Evolutionary conservation across 2,113 vertebrate species (phyloP), one percentile per base, ranked within the genome.

Genomic region (Zosterops japonicus): DNA sequence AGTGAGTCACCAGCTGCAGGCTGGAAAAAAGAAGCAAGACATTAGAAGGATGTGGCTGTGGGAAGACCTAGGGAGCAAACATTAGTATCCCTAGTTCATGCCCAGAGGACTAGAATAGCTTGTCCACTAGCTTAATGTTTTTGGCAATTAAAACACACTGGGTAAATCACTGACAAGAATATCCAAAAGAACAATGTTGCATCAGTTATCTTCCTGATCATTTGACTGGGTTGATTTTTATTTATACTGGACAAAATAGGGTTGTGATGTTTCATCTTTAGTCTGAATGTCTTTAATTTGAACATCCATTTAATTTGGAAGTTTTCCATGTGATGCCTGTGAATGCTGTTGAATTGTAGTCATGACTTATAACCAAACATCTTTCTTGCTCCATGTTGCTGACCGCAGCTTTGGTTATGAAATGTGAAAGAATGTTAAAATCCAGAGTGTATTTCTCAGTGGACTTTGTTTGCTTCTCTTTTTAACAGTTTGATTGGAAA

Each of bases 341-440:
- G 71, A 83, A 72, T 49, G 78, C 75, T 89, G 47, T 31, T 67
- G 47, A 59, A 87, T 69, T 93, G 50, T 85, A 94, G 35, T 63
- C 55, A 90, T 76, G 71, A 87, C 78, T 94, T 90, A 52, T 3
- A 95, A 93, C 64, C 82, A 80, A 95, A 67, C 3, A 6, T 61
- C 57, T 41, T 77, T 94, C 79, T 96, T n/a, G 2, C 55, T 77
- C 82, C 41, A 14, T 75, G 68, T 60, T 93, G 55, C 60, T 93
- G 85, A 95, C 82, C 11, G 0, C 95, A 95, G 78, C 53, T 88
- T 92, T 63, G 83, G 72, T 96, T 92, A 83, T 71, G 92, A 90
- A 88, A 83, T 93, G 92, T 88, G 93, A 90, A 94, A 88, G 82
- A 96, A 93, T 92, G 71, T 52, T 78, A 91, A 95, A 95, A 83